These are phyloP conservation scores for Athene cunicularia DNA, from an alignment of 2,113 vertebrate species.

Conservation along the genomic window DNA sequence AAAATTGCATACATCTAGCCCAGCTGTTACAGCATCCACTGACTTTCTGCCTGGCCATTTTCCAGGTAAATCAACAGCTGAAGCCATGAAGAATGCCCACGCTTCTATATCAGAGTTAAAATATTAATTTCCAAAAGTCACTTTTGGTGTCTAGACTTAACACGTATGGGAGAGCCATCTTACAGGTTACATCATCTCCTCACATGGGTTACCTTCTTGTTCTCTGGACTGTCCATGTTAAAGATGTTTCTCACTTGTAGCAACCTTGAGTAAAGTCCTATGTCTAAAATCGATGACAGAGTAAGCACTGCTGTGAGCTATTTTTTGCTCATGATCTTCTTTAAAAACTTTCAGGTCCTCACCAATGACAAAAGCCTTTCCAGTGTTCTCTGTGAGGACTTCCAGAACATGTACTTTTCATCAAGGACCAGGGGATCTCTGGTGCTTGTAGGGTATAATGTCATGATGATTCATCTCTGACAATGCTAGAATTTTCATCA, in stretches of 20 bases:
- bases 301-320: accelerated
- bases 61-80: not conserved
- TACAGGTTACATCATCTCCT: not conserved
- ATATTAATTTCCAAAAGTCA: not conserved
- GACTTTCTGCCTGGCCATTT: not conserved
- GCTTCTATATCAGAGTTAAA: not conserved
- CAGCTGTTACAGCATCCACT: not conserved
- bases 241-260: not conserved
- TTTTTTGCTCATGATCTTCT: not conserved
- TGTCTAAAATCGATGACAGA: not conserved
- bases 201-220: not conserved
- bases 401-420: not conserved
- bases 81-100: not conserved
- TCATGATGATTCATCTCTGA: not conserved
- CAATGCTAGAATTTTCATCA: not conserved
- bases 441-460: not conserved
- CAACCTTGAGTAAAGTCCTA: not conserved
- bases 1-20: not conserved
- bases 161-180: not conserved
- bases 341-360: not conserved
- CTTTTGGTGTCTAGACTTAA: not conserved
- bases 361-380: not conserved
- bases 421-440: not conserved
- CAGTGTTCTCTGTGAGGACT: not conserved
- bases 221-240: not conserved